Evolutionary conservation across 1,140 invertebrate genomes (phyloP).

Genomic region (Drosophila takahashii): DNA sequence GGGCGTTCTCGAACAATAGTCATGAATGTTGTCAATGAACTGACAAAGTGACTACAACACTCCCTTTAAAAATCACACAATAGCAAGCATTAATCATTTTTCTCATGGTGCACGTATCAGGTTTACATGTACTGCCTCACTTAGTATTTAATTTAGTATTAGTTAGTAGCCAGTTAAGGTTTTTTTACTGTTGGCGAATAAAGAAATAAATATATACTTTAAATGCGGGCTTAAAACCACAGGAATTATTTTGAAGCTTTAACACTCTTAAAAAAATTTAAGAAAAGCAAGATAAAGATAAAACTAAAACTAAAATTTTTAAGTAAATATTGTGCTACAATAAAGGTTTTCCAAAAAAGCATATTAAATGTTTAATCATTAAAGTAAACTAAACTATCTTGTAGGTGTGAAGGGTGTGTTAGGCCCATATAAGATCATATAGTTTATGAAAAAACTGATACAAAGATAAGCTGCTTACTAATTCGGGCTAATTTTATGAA

Average conservation of each 20-base stretch:
- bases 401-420: slow-evolving; percentile 4
- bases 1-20: slow-evolving; percentile 38
- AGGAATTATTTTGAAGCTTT: neutral
- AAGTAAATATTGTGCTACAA: too few relatives aligned
- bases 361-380: neutral
- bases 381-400: neutral
- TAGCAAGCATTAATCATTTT: neutral
- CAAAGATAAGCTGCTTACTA: neutral
- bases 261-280: too few relatives aligned
- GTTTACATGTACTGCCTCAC: neutral
- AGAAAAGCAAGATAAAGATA: too few relatives aligned
- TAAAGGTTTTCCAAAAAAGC: neutral
- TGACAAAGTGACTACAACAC: neutral
- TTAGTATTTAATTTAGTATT: too few relatives aligned
- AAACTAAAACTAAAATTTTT: too few relatives aligned
- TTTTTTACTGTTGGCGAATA: too few relatives aligned
- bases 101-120: neutral
- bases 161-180: too few relatives aligned
- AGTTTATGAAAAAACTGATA: neutral
- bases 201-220: too few relatives aligned
- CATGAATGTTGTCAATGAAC: slow-evolving; percentile 22
- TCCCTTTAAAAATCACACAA: neutral
- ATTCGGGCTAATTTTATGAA: neutral
- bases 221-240: neutral
- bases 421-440: neutral